Conservation (phyloP, 1,140 invertebrate species). For the Neodiprion fabricii region DNA sequence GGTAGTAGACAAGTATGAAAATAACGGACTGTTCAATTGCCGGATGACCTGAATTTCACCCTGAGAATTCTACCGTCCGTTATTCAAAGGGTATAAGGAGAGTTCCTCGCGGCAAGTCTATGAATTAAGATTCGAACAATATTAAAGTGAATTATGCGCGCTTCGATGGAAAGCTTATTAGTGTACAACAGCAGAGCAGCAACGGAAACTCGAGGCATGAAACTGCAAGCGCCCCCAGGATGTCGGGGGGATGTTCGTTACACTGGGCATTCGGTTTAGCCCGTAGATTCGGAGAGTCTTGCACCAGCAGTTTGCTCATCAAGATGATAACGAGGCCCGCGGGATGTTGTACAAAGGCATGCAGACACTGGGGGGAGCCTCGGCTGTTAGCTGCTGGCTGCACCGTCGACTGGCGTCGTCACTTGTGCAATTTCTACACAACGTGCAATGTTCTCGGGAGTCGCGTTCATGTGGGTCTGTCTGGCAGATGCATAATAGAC, state of each 20-base stretch:
- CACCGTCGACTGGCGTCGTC: neutral
- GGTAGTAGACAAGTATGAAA: too few species aligned
- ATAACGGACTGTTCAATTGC: too few species aligned
- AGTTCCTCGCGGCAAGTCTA: too few species aligned
- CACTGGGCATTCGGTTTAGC: neutral
- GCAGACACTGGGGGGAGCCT: neutral
- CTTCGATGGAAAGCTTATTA: too few species aligned
- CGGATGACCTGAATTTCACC: too few species aligned
- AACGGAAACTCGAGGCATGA: neutral
- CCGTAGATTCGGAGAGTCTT: slow-evolving; percentile 2
- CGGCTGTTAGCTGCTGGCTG: slow-evolving; percentile 3
- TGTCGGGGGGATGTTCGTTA: neutral
- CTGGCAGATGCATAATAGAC: neutral
- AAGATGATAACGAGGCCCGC: slow-evolving; percentile 13
- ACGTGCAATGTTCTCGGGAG: neutral
- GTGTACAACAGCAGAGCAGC: too few species aligned
- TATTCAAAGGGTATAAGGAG: too few species aligned
- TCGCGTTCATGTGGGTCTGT: neutral
- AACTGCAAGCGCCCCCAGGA: neutral
- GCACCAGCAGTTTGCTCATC: slow-evolving; percentile 13
- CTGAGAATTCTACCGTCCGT: too few species aligned
- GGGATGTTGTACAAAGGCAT: neutral
- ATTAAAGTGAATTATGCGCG: too few species aligned
- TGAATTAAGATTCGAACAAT: too few species aligned
- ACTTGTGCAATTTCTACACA: neutral